These are phyloP conservation scores for Aradophagus sp. DNA, from an alignment of 1,140 invertebrate genomes.

Conservation along the genomic window DNA sequence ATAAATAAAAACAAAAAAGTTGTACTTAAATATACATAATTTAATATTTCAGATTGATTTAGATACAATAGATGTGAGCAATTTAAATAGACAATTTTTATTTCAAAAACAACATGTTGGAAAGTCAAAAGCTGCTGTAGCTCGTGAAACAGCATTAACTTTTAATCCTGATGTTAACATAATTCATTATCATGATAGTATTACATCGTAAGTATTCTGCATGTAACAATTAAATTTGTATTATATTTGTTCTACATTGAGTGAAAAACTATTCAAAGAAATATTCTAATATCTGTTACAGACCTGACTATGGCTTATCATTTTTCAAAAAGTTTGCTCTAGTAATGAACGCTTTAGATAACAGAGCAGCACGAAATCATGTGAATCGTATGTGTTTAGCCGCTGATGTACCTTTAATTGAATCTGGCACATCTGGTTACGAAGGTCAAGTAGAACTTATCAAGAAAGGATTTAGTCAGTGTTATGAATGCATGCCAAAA, in stretches of 20 bases:
- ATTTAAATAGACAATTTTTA: conserved; percentile 98
- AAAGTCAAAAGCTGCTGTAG: conserved; percentile 93
- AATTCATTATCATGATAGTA: conserved; percentile 92
- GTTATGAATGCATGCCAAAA: conserved; percentile 97
- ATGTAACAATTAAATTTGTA: not conserved
- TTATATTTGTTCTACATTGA: not conserved
- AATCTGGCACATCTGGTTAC: conserved; percentile 98
- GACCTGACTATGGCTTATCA: conserved; percentile 89
- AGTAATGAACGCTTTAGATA: conserved; percentile 98
- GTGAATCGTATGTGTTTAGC: conserved; percentile 99
- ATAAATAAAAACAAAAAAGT: too few species aligned
- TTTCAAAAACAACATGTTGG: conserved; percentile 99
- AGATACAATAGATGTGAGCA: conserved; percentile 99
- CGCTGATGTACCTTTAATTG: conserved; percentile 93
- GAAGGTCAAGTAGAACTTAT: conserved; percentile 94
- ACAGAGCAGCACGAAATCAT: conserved; percentile 96
- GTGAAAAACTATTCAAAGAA: not conserved
- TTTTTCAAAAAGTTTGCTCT: conserved; percentile 95
- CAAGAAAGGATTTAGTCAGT: conserved; percentile 92
- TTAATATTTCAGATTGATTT: conserved; percentile 91
- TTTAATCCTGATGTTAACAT: conserved; percentile 94
- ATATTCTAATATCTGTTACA: conserved; percentile 74
- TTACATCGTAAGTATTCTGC: conserved; percentile 84
- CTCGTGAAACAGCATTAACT: conserved; percentile 89
- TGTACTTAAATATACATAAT: conserved; percentile 2